phyloP scores from a whole-genome alignment of 2,888 invertebrate species.

The Cheilosia vernalis region DNA sequence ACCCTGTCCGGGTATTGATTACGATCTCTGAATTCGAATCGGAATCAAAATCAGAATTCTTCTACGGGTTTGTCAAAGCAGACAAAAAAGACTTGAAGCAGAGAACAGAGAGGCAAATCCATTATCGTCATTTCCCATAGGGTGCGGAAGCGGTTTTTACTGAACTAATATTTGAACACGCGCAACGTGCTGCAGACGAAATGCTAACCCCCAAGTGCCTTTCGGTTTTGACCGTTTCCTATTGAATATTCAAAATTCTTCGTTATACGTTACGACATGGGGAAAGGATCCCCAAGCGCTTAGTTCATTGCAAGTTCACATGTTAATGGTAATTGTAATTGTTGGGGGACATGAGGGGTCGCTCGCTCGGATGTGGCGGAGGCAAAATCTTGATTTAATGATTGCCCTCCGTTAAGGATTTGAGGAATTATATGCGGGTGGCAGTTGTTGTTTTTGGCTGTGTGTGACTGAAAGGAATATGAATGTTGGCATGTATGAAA shows the following conservation, averaged over 20 bases:
- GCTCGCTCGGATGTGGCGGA: conserved; percentile 23
- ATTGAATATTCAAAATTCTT: conserved; percentile 56
- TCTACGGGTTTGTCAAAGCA: conserved; percentile 38
- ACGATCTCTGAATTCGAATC: conserved; percentile 60
- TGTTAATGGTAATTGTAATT: conserved; percentile 59
- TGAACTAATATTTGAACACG: conserved; percentile 66
- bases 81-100: conserved; percentile 7
- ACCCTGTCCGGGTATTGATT: conserved; percentile 65
- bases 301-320: conserved; percentile 28
- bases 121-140: conserved; percentile 69
- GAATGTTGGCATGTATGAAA: conserved; percentile 36
- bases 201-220: conserved; percentile 36
- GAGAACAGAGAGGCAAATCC: conserved; percentile 53
- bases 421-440: conserved; percentile 42
- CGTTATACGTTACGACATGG: conserved; percentile 14
- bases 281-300: conserved; percentile 15
- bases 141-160: conserved; percentile 63
- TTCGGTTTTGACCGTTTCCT: conserved; percentile 50
- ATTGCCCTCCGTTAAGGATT: conserved; percentile 49
- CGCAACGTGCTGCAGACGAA: conserved; percentile 27
- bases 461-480: conserved; percentile 15
- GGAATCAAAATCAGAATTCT: conserved; percentile 18
- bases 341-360: conserved; percentile 5
- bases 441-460: conserved; percentile 31
- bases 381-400: conserved; percentile 70